Percentiles rank a stretch among this genome's conserved stretches.
phyloP scores from a whole-genome alignment of 2,113 vertebrate species.

The Crotalus horridus region DNA sequence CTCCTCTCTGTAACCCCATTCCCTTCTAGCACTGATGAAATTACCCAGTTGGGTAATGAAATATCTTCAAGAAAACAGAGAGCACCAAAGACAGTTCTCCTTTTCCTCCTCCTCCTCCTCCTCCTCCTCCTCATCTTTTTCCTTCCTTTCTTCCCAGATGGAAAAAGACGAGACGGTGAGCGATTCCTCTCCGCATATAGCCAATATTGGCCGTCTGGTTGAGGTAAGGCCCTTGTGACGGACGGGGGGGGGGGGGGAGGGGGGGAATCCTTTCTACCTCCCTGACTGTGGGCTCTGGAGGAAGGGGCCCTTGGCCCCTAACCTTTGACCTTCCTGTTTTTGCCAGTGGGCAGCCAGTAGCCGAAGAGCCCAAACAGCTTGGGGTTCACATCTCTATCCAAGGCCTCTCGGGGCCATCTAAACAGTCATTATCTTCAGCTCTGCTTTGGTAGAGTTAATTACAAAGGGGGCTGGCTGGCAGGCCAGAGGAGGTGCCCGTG shows the following conservation, averaged over 20 bases:
- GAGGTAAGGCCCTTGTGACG: constrained; percentile 73
- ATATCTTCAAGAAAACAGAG: too few species aligned
- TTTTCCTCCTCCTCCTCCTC: too few species aligned
- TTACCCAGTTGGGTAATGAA: too few species aligned
- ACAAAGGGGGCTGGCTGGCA: neutral
- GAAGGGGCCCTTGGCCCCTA: neutral
- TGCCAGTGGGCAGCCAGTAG: neutral
- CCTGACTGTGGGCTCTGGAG: neutral
- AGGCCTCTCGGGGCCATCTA: neutral
- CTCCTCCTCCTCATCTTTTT: neutral
- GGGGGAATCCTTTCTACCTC: too few species aligned
- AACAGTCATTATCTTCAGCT: fast-evolving
- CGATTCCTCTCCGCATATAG: constrained; percentile 95
- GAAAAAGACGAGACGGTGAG: constrained; percentile 97
- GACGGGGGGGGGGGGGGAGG: too few species aligned
- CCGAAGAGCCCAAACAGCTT: too few species aligned
- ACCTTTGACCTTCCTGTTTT: neutral
- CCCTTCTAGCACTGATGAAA: too few species aligned
- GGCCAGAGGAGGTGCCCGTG: neutral
- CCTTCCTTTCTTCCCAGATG: constrained; percentile 71
- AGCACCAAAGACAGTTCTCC: too few species aligned
- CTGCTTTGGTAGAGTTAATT: neutral
- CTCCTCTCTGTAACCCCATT: too few species aligned
- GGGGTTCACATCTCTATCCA: neutral
- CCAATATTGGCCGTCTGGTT: constrained; percentile 96